phyloP scores from a whole-genome alignment of 1,140 invertebrate genomes.

The Drosophila lacertosa region DNA sequence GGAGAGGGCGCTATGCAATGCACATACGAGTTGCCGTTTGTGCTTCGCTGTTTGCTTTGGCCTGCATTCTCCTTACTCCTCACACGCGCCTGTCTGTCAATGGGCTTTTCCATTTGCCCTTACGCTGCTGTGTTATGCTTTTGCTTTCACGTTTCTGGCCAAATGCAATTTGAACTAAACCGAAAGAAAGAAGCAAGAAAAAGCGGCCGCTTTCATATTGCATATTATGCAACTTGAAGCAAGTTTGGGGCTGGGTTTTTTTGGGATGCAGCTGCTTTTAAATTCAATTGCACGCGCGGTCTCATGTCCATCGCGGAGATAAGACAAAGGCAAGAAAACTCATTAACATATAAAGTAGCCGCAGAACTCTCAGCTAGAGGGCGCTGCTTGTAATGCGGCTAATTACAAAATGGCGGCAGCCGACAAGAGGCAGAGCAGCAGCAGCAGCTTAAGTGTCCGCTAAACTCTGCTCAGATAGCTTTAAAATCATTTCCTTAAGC shows the following conservation, averaged over 20 bases:
- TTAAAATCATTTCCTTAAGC: conserved; percentile 35
- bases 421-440: conserved; percentile 13
- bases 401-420: conserved; percentile 58
- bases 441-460: conserved; percentile 37
- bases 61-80: neutral
- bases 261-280: conserved; percentile 49
- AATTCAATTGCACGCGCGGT: conserved; percentile 61
- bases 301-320: conserved; percentile 53
- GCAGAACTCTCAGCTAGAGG: conserved; percentile 39
- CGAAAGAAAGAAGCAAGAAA: neutral
- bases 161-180: conserved; percentile 73
- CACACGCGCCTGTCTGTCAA: conserved; percentile 54
- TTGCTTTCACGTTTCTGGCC: conserved; percentile 45
- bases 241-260: neutral
- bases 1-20: neutral
- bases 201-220: conserved; percentile 30
- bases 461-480: conserved; percentile 32
- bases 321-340: conserved; percentile 56
- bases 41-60: conserved; percentile 43
- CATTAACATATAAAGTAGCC: conserved; percentile 77
- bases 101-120: conserved; percentile 51
- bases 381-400: conserved; percentile 55
- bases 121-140: conserved; percentile 16
- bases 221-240: conserved; percentile 49
- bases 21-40: conserved; percentile 31